Base-by-base conservation (phyloP, 1,140 invertebrate species). In the Panagrolaimus sp. region DNA sequence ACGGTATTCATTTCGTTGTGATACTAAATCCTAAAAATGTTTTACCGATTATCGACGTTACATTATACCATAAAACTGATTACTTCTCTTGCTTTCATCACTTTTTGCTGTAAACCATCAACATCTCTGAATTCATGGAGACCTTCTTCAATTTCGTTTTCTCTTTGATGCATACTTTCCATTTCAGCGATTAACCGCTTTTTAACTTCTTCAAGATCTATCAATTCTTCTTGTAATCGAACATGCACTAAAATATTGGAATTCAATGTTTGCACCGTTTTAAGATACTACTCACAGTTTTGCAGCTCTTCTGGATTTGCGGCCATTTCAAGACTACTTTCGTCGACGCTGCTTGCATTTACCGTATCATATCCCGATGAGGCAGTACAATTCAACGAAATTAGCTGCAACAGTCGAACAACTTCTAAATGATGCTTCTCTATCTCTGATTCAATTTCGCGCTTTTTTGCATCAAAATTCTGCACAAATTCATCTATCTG, bases 401-500 rank as follows among this genome's bases (percentile, higher is more conserved):
- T 73, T 23, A 73, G 44, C 9, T 66, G 61, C 14, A 73, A 42
- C 20, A 66, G 65, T 23, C 63, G 66, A 11, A 73, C 62, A 31
- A 73, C 64, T 53, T 73, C 70, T 16, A 16, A 46, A 23, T 67
- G 70, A n/a, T 65, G 43, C 20, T 27, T 45, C 1, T 46, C 16
- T 13, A 75, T 75, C 3, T 51, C 48, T 7, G 3, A 25, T 20
- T 72, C 64, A 20, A 66, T 57, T 57, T 75, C 57, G 14, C 16
- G 16, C 20, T 75, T 76, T 7, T 53, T 25, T 43, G 38, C 43
- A 16, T 73, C 74, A 63, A 72, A 74, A n/a, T 16, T 44, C 7
- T 74, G 57, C 5, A 74, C 47, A 45, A 74, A 74, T 42, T 63
- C 46, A 63, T 74, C 72, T n/a, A 74, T 74, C 45, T 74, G 73